Evolutionary conservation across 2,888 invertebrate genomes (phyloP).

Genomic region (Blomia tropicalis): DNA sequence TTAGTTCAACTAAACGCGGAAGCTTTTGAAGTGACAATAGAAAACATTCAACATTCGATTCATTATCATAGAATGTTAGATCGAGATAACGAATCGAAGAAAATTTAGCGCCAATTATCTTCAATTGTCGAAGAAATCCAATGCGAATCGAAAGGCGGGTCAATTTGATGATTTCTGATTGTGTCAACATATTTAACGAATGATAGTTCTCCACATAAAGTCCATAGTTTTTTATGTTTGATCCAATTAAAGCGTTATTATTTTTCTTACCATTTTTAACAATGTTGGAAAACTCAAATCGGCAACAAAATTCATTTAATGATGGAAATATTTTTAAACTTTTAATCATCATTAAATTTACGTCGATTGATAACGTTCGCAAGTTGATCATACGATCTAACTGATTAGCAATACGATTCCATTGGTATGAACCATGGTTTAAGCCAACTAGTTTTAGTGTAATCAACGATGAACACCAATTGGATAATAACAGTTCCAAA

Average conservation of each 20-base stretch:
- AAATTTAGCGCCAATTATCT: background rate
- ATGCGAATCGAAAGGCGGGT: background rate
- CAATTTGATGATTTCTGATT: background rate
- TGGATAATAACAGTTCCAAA: background rate
- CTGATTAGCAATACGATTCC: background rate
- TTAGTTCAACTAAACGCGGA: background rate
- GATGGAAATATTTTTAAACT: background rate
- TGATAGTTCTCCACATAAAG: background rate
- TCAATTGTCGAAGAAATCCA: background rate
- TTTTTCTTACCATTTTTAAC: too few species aligned
- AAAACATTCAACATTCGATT: background rate
- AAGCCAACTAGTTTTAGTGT: background rate
- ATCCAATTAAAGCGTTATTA: background rate
- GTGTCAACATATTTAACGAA: background rate
- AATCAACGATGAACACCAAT: background rate
- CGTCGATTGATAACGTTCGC: background rate
- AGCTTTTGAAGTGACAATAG: background rate
- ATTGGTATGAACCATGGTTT: background rate
- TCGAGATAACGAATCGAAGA: background rate
- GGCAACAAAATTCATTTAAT: background rate
- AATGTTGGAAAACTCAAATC: background rate
- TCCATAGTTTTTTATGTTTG: background rate
- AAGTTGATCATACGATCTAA: background rate
- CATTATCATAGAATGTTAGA: conserved; percentile 2
- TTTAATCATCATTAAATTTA: background rate